Base-by-base conservation (phyloP, 1,140 invertebrate species). In the Saccostrea glomerata region DNA sequence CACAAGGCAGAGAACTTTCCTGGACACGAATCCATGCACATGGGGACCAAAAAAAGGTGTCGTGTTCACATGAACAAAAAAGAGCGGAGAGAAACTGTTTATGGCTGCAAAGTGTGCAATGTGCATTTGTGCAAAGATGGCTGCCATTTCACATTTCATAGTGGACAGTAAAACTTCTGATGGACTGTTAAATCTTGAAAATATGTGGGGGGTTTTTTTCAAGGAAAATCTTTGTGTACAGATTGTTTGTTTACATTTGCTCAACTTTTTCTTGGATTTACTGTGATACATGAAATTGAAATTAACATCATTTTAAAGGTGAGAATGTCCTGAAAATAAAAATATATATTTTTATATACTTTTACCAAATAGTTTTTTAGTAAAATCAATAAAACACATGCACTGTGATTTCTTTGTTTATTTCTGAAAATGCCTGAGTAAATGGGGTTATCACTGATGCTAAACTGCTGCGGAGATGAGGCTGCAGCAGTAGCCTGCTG, bases 61-160 rank as follows among this genome's bases (percentile, higher is more conserved):
- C 25, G n/a, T 13, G 36, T 73, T 84, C 82, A 66, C 15, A 23
- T 55, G n/a, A 84, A 13, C 40, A 84, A 40, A 25, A 88, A 88
- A 54, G 11, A 84, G 20, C 84, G 87, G 36, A 88, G 73, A 56
- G 87, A 88, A 47, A 88, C 87, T 20, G 60, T 88, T 56, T 73
- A 54, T 83, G 87, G 87, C 0, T 88, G 87, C 56, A 25, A 36
- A 23, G 63, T 73, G 4, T 87, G 86, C 23, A 66, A 30, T 84
- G 87, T 88, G n/a, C 82, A 88, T 60, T 56, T 88, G 15, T 86
- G 84, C 25, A 88, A 86, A 86, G 73, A 88, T 58, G 87, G 87
- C 6, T 88, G 84, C 40, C 87, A 87, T 54, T 55, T 56, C 13
- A n/a, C 25, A 40, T 86, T 82, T 23, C 84, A 85, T 60, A 84